These are phyloP conservation scores for Numenius arquata DNA, from an alignment of 2,113 vertebrate species.

Conservation along the genomic window DNA sequence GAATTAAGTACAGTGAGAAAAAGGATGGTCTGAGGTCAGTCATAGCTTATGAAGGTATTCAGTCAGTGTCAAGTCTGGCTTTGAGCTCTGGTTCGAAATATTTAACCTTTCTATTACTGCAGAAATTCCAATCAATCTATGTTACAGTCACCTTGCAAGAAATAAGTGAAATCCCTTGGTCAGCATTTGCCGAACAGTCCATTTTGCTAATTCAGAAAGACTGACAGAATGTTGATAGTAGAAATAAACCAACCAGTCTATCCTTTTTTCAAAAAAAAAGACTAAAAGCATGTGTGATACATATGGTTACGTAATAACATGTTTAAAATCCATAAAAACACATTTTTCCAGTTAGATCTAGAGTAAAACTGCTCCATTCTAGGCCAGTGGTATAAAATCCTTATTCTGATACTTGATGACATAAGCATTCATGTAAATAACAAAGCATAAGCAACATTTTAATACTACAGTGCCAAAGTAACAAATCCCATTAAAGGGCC, in stretches of 20 bases:
- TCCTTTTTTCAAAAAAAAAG: neutral
- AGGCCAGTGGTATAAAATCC: neutral
- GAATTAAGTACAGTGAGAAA: neutral
- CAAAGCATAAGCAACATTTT: neutral
- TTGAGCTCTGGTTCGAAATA: conserved; percentile 11
- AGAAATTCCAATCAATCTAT: conserved; percentile 36
- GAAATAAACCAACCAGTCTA: neutral
- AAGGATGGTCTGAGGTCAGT: conserved; percentile 12
- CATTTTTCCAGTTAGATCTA: neutral
- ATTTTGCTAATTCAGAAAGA: conserved; percentile 11
- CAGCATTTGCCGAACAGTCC: conserved; percentile 26
- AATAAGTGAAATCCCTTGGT: conserved; percentile 33
- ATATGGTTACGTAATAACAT: neutral
- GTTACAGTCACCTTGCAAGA: conserved; percentile 43
- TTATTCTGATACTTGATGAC: neutral
- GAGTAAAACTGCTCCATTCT: neutral
- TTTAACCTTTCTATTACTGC: conserved; percentile 61
- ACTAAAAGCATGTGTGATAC: neutral
- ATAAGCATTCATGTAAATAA: neutral
- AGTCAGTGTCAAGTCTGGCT: conserved; percentile 40
- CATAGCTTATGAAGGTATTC: conserved; percentile 27
- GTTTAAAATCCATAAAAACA: neutral
- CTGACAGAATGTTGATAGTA: neutral
- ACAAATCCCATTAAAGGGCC: neutral
- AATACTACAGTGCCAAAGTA: neutral